These are phyloP conservation scores for Menidia menidia DNA, from an alignment of 2,797 vertebrate species.

Conservation along the genomic window DNA sequence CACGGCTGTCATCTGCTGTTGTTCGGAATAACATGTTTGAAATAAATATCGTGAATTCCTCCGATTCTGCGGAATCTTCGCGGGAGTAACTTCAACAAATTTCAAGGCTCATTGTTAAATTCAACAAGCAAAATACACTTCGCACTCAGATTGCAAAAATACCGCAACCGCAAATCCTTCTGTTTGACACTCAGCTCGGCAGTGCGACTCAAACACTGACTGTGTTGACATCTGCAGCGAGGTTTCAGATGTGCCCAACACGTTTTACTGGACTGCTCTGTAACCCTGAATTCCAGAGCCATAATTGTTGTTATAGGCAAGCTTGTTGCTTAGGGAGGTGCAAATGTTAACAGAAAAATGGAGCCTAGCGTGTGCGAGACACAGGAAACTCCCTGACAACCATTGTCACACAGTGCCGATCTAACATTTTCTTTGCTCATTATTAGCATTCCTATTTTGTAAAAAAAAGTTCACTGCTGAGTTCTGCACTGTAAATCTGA, in stretches of 20 bases:
- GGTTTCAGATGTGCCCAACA: conserved; percentile 3
- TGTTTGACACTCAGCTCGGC: neutral
- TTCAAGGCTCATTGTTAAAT: neutral
- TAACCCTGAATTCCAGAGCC: conserved; percentile 4
- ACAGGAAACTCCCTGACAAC: neutral
- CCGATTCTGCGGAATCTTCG: neutral
- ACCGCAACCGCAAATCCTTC: neutral
- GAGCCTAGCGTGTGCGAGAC: neutral
- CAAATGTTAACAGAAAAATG: conserved; percentile 22
- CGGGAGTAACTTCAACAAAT: neutral
- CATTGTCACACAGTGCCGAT: no score
- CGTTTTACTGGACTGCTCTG: neutral
- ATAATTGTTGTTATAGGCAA: conserved; percentile 7
- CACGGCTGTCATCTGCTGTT: conserved; percentile 12
- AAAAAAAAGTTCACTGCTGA: neutral
- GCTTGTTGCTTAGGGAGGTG: conserved; percentile 15
- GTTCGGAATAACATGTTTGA: neutral
- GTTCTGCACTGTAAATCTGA: no score
- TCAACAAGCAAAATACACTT: neutral
- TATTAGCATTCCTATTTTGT: neutral
- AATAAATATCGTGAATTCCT: neutral
- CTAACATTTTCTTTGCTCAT: neutral
- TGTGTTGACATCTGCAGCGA: neutral
- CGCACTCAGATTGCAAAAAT: neutral
- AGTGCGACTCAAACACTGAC: neutral